Percentiles rank a stretch among this genome's conserved stretches.
Evolutionary conservation across 92 coral and sea anemone species (phyloP).

Genomic region (Actinernus sp.): DNA sequence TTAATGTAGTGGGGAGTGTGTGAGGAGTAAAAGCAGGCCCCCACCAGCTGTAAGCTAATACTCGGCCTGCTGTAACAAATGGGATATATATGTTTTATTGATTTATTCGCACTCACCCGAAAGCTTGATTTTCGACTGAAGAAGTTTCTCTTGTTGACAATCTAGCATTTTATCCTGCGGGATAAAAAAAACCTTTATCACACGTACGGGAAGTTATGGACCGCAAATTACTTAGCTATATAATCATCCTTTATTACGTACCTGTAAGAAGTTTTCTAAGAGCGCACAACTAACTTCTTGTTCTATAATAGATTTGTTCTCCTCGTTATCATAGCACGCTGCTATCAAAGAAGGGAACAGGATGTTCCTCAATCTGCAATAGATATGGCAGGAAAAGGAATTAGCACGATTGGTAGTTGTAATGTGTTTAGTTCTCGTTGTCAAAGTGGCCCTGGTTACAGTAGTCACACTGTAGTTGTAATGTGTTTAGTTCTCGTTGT

Average conservation of each 20-base stretch:
- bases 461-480: neutral
- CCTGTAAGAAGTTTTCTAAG: slow-evolving; percentile 94
- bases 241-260: slow-evolving; percentile 2
- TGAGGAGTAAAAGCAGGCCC: too few species aligned
- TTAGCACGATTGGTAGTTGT: neutral
- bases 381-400: neutral
- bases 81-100: too few species aligned
- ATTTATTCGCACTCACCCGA: slow-evolving; percentile 53
- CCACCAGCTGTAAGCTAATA: too few species aligned
- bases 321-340: slow-evolving; percentile 90
- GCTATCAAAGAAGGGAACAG: slow-evolving; percentile 88
- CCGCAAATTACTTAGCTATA: too few species aligned
- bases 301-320: slow-evolving; percentile 93
- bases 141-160: slow-evolving; percentile 59
- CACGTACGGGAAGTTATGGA: too few species aligned
- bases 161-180: slow-evolving; percentile 80
- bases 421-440: too few species aligned
- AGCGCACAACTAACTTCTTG: slow-evolving; percentile 99
- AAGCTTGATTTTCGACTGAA: slow-evolving; percentile 27
- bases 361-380: slow-evolving; percentile 75
- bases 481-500: too few species aligned
- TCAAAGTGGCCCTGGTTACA: too few species aligned
- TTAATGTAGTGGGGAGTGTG: too few species aligned
- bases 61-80: too few species aligned
- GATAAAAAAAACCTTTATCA: slow-evolving; percentile 6